These are phyloP conservation scores for Pterostichus madidus DNA, from an alignment of 2,888 invertebrate genomes.

Conservation along the genomic window DNA sequence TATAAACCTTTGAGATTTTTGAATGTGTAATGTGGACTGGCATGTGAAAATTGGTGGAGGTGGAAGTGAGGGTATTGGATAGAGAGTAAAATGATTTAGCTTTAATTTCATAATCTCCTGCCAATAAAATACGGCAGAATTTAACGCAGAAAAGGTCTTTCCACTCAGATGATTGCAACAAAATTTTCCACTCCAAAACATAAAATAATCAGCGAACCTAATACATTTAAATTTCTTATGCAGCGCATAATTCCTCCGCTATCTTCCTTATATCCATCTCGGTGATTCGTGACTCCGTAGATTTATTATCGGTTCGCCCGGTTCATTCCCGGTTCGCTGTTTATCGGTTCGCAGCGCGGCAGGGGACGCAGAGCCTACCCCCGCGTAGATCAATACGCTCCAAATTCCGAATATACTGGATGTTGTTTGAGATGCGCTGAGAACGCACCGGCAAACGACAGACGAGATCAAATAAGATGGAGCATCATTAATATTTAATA, in stretches of 20 bases:
- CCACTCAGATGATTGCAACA: conserved; percentile 39
- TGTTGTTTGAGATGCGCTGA: conserved; percentile 8
- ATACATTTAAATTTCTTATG: conserved; percentile 60
- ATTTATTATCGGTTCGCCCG: conserved; percentile 65
- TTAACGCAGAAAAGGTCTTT: background rate
- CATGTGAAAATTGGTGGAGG: too few species aligned
- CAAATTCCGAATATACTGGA: conserved; percentile 32
- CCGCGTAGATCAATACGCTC: conserved; percentile 63
- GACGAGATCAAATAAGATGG: conserved; percentile 1
- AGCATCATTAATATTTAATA: conserved; percentile 5
- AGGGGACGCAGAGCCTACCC: conserved; percentile 11
- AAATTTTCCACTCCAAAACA: conserved; percentile 55
- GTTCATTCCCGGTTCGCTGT: conserved; percentile 66
- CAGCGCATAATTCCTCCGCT: conserved; percentile 48
- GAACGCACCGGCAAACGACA: background rate
- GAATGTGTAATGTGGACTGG: too few species aligned
- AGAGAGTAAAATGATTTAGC: background rate
- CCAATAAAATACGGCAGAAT: background rate
- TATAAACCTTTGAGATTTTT: too few species aligned
- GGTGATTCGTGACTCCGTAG: conserved; percentile 39
- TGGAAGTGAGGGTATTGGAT: too few species aligned
- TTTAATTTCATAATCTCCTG: conserved; percentile 8
- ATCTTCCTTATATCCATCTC: conserved; percentile 56
- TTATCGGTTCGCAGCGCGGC: conserved; percentile 56
- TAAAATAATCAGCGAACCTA: conserved; percentile 49